Percentiles rank a stretch among this genome's conserved stretches.
Conservation (phyloP, 2,888 invertebrate genomes). For the Miltochrista miniata region DNA sequence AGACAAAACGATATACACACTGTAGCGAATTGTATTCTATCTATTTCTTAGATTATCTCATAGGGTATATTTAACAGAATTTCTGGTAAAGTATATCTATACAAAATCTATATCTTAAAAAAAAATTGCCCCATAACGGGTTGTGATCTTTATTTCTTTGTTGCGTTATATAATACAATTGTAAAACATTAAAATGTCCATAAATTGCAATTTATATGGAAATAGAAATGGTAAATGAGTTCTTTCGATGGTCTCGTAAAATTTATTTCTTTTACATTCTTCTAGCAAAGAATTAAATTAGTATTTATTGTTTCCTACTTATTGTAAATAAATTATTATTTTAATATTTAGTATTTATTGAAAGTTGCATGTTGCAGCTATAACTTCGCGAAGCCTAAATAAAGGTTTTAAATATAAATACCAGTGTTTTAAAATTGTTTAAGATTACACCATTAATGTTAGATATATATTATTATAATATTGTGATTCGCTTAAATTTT, state of each 20-base stretch:
- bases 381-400: slow-evolving; percentile 13
- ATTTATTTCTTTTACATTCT: no score
- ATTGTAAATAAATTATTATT: neutral
- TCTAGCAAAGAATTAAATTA: no score
- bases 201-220: slow-evolving; percentile 5
- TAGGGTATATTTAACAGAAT: slow-evolving; percentile 29
- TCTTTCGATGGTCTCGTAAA: no score
- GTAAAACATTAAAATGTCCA: slow-evolving; percentile 21
- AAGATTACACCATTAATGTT: slow-evolving; percentile 14
- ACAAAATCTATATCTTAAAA: slow-evolving; percentile 23
- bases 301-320: slow-evolving; percentile 14
- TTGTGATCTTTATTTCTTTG: slow-evolving; percentile 25
- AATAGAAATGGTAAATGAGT: no score
- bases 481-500: slow-evolving; percentile 6
- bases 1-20: slow-evolving; percentile 39
- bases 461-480: slow-evolving; percentile 7
- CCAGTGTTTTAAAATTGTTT: slow-evolving; percentile 19
- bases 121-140: slow-evolving; percentile 33
- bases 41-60: slow-evolving; percentile 35
- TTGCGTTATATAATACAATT: slow-evolving; percentile 13
- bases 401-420: no score
- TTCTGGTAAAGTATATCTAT: slow-evolving; percentile 23
- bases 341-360: slow-evolving; percentile 17
- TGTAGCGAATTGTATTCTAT: slow-evolving; percentile 34
- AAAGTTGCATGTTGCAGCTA: slow-evolving; percentile 16